phyloP scores from a whole-genome alignment of 2,888 invertebrate genomes.

The Cremastinae sp. region DNA sequence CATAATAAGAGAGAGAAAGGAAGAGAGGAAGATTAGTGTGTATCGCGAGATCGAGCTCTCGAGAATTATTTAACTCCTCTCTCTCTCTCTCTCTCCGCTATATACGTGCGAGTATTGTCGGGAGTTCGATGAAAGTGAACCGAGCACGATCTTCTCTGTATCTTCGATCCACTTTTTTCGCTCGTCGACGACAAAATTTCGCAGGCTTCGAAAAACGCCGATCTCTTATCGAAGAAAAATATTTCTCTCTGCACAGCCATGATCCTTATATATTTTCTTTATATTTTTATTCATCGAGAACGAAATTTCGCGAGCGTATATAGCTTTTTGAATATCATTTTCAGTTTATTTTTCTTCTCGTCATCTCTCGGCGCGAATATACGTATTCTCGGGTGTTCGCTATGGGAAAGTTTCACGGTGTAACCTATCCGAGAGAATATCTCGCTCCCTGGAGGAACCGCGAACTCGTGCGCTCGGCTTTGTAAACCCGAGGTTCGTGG shows the following conservation, averaged over 20 bases:
- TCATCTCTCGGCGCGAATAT: slow-evolving; percentile 20
- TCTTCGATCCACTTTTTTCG: slow-evolving; percentile 48
- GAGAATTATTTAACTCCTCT: slow-evolving; percentile 46
- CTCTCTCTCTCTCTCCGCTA: slow-evolving; percentile 25
- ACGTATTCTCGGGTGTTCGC: slow-evolving; percentile 66
- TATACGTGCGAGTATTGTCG: too few relatives aligned
- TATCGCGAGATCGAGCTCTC: slow-evolving; percentile 5
- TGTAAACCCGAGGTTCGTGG: slow-evolving; percentile 37
- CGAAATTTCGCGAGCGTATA: too few relatives aligned
- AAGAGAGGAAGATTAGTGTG: not conserved
- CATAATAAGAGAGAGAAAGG: not conserved
- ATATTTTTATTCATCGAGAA: too few relatives aligned
- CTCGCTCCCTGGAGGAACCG: slow-evolving; percentile 47
- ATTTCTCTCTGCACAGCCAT: too few relatives aligned
- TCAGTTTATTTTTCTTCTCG: not conserved
- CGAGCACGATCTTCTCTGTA: slow-evolving; percentile 46
- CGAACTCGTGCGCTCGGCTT: slow-evolving; percentile 63
- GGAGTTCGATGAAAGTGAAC: slow-evolving; percentile 48
- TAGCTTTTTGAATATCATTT: not conserved
- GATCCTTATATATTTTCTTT: too few relatives aligned
- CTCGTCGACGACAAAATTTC: slow-evolving; percentile 4
- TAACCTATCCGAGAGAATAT: slow-evolving; percentile 15
- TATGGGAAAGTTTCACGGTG: slow-evolving; percentile 71
- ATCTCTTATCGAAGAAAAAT: not conserved
- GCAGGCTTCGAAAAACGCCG: not conserved